phyloP scores from a whole-genome alignment of 64 coral and sea anemone genomes.

The Dendrophyllia cribrosa region DNA sequence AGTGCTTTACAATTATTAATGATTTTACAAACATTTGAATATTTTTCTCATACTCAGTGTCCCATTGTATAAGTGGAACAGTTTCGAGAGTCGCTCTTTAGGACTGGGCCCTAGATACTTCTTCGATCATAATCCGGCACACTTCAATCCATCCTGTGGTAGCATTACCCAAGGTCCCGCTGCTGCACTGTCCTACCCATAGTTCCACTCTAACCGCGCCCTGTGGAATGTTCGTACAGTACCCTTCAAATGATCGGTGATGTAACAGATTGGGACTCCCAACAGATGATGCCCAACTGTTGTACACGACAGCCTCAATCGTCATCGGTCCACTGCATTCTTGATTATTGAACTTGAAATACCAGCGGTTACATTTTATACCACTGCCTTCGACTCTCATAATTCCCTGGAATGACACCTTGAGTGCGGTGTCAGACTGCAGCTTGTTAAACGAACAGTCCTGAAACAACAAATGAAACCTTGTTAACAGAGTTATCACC shows the following conservation, averaged over 20 bases:
- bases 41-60: too few species aligned
- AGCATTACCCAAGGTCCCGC: neutral
- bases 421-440: conserved; percentile 14
- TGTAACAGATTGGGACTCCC: neutral
- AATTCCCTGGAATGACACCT: conserved; percentile 19
- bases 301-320: conserved; percentile 38
- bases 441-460: conserved; percentile 15
- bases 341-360: conserved; percentile 55
- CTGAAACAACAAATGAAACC: neutral
- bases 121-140: neutral
- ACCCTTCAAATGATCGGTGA: conserved; percentile 47
- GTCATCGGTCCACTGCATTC: conserved; percentile 42
- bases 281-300: too few species aligned
- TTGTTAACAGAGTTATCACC: too few species aligned
- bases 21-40: too few species aligned
- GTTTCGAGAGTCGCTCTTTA: neutral
- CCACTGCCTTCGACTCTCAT: neutral
- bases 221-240: conserved; percentile 17
- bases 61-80: neutral
- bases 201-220: conserved; percentile 37
- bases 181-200: conserved; percentile 49
- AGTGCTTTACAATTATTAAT: too few species aligned
- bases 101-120: neutral
- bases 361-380: conserved; percentile 57
- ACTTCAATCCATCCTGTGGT: neutral